Conservation (phyloP, 2,888 invertebrate genomes). For the Cylloceria caligata region DNA sequence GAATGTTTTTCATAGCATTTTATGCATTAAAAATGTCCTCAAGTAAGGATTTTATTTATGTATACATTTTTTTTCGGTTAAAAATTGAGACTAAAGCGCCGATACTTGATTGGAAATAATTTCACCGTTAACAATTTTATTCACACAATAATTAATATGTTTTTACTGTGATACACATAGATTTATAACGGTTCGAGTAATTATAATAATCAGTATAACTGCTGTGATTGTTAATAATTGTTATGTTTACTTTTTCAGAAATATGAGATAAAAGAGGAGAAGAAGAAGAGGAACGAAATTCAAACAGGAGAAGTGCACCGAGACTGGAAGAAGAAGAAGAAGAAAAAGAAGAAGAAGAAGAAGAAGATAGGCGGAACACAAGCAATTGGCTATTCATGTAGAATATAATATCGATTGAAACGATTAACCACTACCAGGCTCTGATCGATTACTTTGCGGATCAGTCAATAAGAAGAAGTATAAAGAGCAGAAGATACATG, state of each 20-base stretch:
- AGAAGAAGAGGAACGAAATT: neutral
- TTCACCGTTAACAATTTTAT: too few relatives aligned
- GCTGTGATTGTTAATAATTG: neutral
- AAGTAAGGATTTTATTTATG: too few relatives aligned
- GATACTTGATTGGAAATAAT: too few relatives aligned
- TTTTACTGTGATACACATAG: too few relatives aligned
- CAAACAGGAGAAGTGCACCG: neutral
- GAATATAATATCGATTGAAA: constrained; percentile 1
- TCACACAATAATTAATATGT: too few relatives aligned
- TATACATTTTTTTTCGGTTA: too few relatives aligned
- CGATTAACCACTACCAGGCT: neutral
- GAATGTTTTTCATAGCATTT: too few relatives aligned
- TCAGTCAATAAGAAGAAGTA: constrained; percentile 9
- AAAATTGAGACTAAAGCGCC: too few relatives aligned
- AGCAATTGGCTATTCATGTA: neutral
- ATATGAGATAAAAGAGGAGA: neutral
- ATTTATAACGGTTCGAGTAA: too few relatives aligned
- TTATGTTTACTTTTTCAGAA: constrained; percentile 11
- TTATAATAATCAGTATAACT: neutral
- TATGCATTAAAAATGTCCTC: too few relatives aligned
- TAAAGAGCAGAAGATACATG: constrained; percentile 30
- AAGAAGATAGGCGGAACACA: neutral
- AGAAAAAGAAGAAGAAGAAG: neutral
- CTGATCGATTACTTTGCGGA: neutral
- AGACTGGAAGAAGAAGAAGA: constrained; percentile 16